Conservation (phyloP, 2,797 vertebrate species). For the Muscicapa striata region DNA sequence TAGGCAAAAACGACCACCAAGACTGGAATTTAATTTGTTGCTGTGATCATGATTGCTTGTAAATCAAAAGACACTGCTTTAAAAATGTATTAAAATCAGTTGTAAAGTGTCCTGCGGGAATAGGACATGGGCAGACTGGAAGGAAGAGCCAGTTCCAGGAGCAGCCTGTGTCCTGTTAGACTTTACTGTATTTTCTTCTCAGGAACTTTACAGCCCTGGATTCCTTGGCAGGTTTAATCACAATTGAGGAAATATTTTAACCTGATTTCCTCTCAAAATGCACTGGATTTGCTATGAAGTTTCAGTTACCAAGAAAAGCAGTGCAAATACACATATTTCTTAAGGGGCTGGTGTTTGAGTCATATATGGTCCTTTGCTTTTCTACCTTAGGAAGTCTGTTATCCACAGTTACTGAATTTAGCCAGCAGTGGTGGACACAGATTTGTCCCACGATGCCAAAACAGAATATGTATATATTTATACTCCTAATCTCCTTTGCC, state of each 20-base stretch:
- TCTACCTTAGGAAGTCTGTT: background rate
- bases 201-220: background rate
- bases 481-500: background rate
- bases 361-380: background rate
- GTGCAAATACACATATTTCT: fast-evolving
- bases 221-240: background rate
- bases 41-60: background rate
- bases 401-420: background rate
- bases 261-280: background rate
- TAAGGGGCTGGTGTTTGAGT: background rate
- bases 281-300: background rate
- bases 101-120: background rate
- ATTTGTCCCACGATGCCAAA: background rate
- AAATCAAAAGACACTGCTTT: background rate
- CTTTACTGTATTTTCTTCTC: background rate
- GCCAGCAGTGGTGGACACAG: background rate
- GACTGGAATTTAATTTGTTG: background rate
- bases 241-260: background rate
- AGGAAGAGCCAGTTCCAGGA: background rate
- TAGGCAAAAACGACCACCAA: background rate
- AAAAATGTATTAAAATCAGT: background rate
- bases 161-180: background rate
- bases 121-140: background rate
- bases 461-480: background rate
- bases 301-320: background rate